Evolutionary conservation across 2,113 vertebrate genomes (phyloP), one percentile per base, ranked within the genome.

Genomic region (Pavo muticus): DNA sequence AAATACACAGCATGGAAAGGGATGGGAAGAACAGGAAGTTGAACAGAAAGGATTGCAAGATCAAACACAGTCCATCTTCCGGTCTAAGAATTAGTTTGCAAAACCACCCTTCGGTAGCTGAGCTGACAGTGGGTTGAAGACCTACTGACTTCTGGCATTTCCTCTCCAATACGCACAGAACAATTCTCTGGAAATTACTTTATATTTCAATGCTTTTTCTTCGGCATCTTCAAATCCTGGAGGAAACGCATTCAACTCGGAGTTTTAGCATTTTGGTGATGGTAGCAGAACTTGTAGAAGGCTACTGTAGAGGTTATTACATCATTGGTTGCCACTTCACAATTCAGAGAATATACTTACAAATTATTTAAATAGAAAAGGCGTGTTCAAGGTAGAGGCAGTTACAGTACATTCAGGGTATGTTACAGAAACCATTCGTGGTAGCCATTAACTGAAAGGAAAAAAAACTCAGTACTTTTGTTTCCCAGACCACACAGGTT

Each of bases 331-430:
- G 67, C 80, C 54, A 96, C 82, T 88, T 93, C 84, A 94, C 86
- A 93, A 84, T 67, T 87, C 64, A 94, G 95, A 95, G 25, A 85
- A 86, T 48, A 94, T 39, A 94, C 73, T 87, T 77, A 82, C 23
- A 90, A 93, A 88, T 90, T 35, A 68, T 80, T 84, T 90, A 94
- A 94, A 91, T 85, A 97, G 92, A 94, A 95, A 94, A 97, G 85
- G 77, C 78, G 78, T 90, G 95, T 95, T 96, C 77, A 87, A 96
- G 95, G 93, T 88, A 97, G 87, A 96, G 95, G 96, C 97, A 97
- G 96, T 91, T 95, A 96, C 95, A 97, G 94, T 96, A 96, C 89
- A 84, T 94, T 96, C 91, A 96, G 95, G 91, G 67, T 84, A 80
- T 52, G 90, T 97, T 96, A 95, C 73, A 57, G 70, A 97, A 96